phyloP scores from a whole-genome alignment of 1,140 invertebrate genomes.

The Meteorus sp. region DNA sequence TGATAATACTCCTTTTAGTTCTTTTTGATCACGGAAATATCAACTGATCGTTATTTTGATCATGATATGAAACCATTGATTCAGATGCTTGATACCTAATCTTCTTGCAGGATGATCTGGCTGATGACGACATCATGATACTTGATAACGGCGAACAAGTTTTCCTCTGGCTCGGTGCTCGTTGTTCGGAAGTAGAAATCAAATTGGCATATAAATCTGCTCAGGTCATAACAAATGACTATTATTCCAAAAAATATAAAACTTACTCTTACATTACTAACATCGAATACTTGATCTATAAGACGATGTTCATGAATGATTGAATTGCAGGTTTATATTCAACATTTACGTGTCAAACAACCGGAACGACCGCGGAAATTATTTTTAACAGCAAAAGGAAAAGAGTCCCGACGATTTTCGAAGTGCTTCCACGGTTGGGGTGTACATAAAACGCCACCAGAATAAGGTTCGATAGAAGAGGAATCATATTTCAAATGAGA shows the following conservation, averaged over 20 bases:
- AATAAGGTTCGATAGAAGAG: slow-evolving; percentile 54
- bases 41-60: too few species aligned
- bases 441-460: slow-evolving; percentile 71
- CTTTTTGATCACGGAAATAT: too few species aligned
- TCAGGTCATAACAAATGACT: slow-evolving; percentile 72
- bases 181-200: slow-evolving; percentile 97
- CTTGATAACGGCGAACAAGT: slow-evolving; percentile 98
- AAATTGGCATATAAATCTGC: slow-evolving; percentile 98
- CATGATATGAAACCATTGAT: too few species aligned
- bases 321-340: slow-evolving; percentile 86
- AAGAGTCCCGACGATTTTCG: slow-evolving; percentile 91
- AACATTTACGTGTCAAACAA: slow-evolving; percentile 95
- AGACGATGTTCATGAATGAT: slow-evolving; percentile 10
- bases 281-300: neutral
- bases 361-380: slow-evolving; percentile 89
- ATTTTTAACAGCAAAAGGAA: slow-evolving; percentile 95
- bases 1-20: too few species aligned
- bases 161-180: slow-evolving; percentile 95
- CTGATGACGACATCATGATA: slow-evolving; percentile 99
- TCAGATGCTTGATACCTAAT: too few species aligned
- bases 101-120: slow-evolving; percentile 85
- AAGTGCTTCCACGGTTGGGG: slow-evolving; percentile 99
- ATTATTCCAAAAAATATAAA: too few species aligned
- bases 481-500: too few species aligned
- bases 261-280: neutral